phyloP scores from a whole-genome alignment of 2,797 vertebrate genomes.

The Tapera naevia region DNA sequence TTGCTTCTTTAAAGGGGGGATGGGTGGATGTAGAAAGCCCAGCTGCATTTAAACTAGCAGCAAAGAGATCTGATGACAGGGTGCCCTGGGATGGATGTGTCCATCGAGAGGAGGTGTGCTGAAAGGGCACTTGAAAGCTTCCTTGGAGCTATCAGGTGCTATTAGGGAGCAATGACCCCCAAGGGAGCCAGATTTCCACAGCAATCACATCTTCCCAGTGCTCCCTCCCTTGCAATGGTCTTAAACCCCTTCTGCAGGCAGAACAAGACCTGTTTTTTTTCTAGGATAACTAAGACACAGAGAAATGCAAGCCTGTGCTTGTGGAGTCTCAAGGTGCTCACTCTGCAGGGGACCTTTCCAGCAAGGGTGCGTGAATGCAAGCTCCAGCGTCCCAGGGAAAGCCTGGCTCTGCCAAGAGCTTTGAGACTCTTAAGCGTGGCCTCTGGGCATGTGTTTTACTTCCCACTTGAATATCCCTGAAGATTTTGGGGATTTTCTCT shows the following conservation, averaged over 20 bases:
- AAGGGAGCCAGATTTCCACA: not conserved
- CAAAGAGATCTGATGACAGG: not conserved
- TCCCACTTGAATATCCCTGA: not conserved
- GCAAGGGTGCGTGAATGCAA: accelerated
- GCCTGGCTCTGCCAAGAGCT: not conserved
- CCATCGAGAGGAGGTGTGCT: not conserved
- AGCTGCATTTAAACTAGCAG: not conserved
- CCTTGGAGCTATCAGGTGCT: conserved; percentile 45
- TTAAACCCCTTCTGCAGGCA: accelerated
- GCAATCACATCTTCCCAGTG: not conserved
- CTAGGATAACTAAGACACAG: accelerated
- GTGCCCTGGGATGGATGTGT: not conserved
- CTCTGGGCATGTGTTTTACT: not conserved
- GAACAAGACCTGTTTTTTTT: not conserved
- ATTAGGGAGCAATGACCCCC: not conserved
- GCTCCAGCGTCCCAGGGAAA: not conserved
- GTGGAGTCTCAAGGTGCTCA: not conserved
- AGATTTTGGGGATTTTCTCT: not conserved
- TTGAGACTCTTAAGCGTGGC: not conserved
- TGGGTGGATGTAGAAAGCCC: too few species aligned
- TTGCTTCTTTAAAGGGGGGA: not conserved
- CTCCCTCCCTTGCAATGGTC: not conserved
- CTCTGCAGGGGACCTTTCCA: accelerated
- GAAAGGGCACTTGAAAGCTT: conserved; percentile 46
- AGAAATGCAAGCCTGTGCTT: accelerated